Percentiles rank a stretch among this genome's conserved stretches.
These are phyloP conservation scores for Parus major DNA, from an alignment of 2,113 vertebrate genomes.

Conservation along the genomic window DNA sequence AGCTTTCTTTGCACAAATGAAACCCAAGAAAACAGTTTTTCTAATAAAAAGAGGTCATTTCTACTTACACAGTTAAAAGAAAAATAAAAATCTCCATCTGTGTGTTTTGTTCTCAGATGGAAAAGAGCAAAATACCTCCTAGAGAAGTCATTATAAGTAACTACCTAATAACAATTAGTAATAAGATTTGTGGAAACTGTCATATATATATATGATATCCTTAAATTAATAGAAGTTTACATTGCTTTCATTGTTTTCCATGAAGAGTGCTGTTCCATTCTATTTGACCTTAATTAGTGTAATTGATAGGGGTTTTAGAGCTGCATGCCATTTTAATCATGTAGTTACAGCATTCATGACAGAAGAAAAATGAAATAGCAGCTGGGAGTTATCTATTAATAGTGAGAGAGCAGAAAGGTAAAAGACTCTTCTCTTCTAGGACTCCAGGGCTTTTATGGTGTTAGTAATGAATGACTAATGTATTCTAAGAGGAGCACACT, in stretches of 20 bases:
- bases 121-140: neutral
- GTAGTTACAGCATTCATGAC: conserved; percentile 60
- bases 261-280: conserved; percentile 39
- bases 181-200: conserved; percentile 17
- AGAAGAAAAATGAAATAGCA: conserved; percentile 69
- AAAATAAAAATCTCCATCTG: neutral
- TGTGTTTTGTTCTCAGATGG: neutral
- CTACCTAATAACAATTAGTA: conserved; percentile 50
- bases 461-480: conserved; percentile 28
- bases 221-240: conserved; percentile 65
- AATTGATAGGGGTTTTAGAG: conserved; percentile 70
- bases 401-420: conserved; percentile 35
- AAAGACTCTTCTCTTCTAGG: conserved; percentile 18
- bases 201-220: neutral
- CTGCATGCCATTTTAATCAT: conserved; percentile 63
- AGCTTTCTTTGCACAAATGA: neutral
- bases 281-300: conserved; percentile 75
- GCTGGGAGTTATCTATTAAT: conserved; percentile 64
- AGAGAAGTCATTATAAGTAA: neutral
- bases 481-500: neutral
- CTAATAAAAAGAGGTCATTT: neutral
- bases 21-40: neutral
- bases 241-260: conserved; percentile 44
- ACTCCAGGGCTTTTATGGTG: neutral
- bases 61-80: neutral